Conservation (phyloP, 1,140 invertebrate genomes). For the Panagrolaimus sp. region DNA sequence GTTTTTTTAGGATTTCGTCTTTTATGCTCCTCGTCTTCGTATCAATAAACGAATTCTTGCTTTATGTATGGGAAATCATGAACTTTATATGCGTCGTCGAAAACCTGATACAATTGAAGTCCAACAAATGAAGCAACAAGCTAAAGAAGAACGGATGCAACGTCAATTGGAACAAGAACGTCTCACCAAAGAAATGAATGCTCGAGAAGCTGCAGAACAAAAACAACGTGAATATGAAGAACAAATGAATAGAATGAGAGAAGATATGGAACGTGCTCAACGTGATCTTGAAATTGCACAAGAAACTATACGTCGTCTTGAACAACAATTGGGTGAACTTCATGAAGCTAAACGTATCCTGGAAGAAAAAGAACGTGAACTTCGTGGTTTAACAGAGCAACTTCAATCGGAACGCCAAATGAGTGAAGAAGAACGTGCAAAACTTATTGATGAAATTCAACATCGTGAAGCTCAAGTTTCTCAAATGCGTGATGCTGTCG, state of each 20-base stretch:
- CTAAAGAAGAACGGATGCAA: conserved; percentile 63
- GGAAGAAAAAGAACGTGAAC: conserved; percentile 72
- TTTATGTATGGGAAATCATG: conserved; percentile 95
- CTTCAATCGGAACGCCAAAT: conserved; percentile 80
- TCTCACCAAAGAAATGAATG: conserved; percentile 60
- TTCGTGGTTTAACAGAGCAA: conserved; percentile 78
- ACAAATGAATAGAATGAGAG: conserved; percentile 60
- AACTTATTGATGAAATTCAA: conserved; percentile 64
- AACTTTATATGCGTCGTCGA: conserved; percentile 88
- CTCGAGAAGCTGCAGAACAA: conserved; percentile 62
- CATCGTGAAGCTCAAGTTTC: conserved; percentile 42
- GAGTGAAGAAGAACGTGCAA: conserved; percentile 81
- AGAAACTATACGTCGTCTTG: conserved; percentile 60
- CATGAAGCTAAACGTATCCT: conserved; percentile 60
- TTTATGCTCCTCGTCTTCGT: conserved; percentile 89
- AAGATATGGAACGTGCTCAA: conserved; percentile 62
- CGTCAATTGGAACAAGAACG: conserved; percentile 54
- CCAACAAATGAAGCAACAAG: conserved; percentile 97
- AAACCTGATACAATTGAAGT: conserved; percentile 96
- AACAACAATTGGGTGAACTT: conserved; percentile 60
- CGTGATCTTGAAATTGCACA: conserved; percentile 72
- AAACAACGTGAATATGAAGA: conserved; percentile 63
- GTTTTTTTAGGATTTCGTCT: conserved; percentile 79
- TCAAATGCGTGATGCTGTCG: conserved; percentile 53
- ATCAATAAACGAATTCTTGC: conserved; percentile 97